phyloP scores from a whole-genome alignment of 2,888 invertebrate genomes.

The Teleogryllus oceanicus region DNA sequence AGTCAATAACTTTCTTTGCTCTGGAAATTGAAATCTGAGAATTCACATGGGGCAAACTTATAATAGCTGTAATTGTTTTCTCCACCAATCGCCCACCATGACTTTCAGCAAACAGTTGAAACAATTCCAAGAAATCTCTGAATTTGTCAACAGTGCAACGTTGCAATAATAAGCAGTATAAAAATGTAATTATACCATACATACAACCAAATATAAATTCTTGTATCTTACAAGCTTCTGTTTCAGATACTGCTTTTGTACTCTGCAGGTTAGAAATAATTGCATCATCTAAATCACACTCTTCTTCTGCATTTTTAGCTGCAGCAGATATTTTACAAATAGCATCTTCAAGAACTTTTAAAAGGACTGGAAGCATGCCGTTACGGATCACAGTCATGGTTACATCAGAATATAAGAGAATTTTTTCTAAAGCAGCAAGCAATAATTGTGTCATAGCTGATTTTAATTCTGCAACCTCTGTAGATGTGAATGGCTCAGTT shows the following conservation, averaged over 20 bases:
- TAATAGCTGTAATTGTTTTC: slow-evolving; percentile 55
- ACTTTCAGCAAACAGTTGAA: slow-evolving; percentile 58
- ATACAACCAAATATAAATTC: slow-evolving; percentile 60
- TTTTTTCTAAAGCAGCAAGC: slow-evolving; percentile 57
- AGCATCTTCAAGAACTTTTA: slow-evolving; percentile 58
- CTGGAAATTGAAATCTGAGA: slow-evolving; percentile 48
- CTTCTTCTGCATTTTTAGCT: slow-evolving; percentile 18
- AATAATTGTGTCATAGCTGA: slow-evolving; percentile 57
- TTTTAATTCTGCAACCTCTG: slow-evolving; percentile 53
- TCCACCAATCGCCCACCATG: slow-evolving; percentile 57
- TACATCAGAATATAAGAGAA: slow-evolving; percentile 46
- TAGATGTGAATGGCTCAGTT: slow-evolving; percentile 32
- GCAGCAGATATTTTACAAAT: slow-evolving; percentile 40
- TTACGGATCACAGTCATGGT: slow-evolving; percentile 56
- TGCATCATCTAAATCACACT: not conserved
- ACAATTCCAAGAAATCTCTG: slow-evolving; percentile 57
- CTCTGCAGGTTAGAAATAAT: not conserved
- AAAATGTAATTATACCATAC: slow-evolving; percentile 58
- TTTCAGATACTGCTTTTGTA: slow-evolving; percentile 19
- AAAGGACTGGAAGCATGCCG: slow-evolving; percentile 60
- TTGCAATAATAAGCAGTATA: slow-evolving; percentile 58
- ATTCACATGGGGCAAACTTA: slow-evolving; percentile 52
- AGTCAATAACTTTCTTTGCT: slow-evolving; percentile 55
- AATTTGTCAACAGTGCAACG: slow-evolving; percentile 54
- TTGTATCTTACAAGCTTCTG: slow-evolving; percentile 42